These are phyloP conservation scores for Hemicordylus capensis DNA, from an alignment of 2,113 vertebrate genomes.

Conservation along the genomic window DNA sequence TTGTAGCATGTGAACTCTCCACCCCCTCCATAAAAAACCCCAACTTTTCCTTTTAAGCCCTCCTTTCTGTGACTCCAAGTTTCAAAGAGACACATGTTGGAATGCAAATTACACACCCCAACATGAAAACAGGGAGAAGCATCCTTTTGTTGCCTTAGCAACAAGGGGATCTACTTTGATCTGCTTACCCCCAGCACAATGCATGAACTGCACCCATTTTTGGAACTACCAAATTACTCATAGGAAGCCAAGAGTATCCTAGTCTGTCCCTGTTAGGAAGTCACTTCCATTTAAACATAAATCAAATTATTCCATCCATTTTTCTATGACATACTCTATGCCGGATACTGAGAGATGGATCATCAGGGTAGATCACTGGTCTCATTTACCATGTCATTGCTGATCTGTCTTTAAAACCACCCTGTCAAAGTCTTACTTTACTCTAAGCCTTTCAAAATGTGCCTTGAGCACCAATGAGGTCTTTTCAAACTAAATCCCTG, in stretches of 20 bases:
- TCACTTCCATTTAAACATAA: not conserved
- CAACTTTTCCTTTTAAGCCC: too few relatives aligned
- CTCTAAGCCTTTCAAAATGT: not conserved
- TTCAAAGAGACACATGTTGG: too few relatives aligned
- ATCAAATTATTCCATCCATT: not conserved
- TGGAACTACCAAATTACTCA: not conserved
- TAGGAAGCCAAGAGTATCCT: not conserved
- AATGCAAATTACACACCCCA: too few relatives aligned
- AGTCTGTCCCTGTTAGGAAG: not conserved
- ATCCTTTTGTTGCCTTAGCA: too few relatives aligned
- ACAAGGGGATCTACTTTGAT: too few relatives aligned
- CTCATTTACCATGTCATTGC: not conserved
- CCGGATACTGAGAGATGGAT: not conserved
- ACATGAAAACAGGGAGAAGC: too few relatives aligned
- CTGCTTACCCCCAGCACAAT: too few relatives aligned
- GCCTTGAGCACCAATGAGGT: not conserved
- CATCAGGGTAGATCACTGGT: not conserved
- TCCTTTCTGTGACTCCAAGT: too few relatives aligned
- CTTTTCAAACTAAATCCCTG: not conserved
- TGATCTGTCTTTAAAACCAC: not conserved
- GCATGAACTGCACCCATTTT: too few relatives aligned
- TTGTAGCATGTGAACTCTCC: too few relatives aligned
- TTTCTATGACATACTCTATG: not conserved
- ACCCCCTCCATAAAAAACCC: too few relatives aligned
- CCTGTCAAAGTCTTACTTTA: slow-evolving; percentile 16